phyloP scores from a whole-genome alignment of 1,140 invertebrate genomes.

The Ceratosolen solmsi region DNA sequence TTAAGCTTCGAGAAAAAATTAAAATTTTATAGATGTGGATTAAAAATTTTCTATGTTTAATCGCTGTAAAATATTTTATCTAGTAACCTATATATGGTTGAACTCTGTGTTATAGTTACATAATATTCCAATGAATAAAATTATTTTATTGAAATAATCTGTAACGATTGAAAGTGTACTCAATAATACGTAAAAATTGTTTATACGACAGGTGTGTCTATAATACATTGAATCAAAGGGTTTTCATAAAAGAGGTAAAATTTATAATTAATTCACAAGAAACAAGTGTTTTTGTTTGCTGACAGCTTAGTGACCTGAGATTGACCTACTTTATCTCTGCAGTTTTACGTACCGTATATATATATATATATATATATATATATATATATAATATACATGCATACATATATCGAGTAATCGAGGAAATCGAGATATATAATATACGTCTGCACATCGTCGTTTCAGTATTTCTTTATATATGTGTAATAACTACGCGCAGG shows the following conservation, averaged over 20 bases:
- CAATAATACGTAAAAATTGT: too few species aligned
- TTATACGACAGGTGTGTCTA: too few species aligned
- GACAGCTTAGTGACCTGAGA: conserved; percentile 54
- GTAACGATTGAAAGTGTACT: too few species aligned
- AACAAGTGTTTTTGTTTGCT: conserved; percentile 47
- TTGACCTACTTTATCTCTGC: conserved; percentile 51
- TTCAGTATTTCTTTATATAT: background rate
- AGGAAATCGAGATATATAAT: conserved; percentile 45
- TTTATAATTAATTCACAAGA: conserved; percentile 59
- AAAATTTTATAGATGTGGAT: too few species aligned
- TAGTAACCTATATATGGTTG: too few species aligned
- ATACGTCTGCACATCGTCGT: background rate
- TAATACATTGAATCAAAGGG: background rate
- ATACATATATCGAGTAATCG: background rate
- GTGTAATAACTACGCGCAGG: background rate
- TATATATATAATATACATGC: background rate
- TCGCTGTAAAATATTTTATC: too few species aligned
- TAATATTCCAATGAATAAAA: too few species aligned
- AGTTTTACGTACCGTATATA: background rate
- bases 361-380: background rate
- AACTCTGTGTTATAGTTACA: too few species aligned
- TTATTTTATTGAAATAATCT: too few species aligned
- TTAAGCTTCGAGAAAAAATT: too few species aligned
- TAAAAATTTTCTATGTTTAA: too few species aligned
- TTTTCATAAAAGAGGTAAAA: conserved; percentile 32